phyloP scores from a whole-genome alignment of 2,888 invertebrate genomes.

The Holacanthella duospinosa region DNA sequence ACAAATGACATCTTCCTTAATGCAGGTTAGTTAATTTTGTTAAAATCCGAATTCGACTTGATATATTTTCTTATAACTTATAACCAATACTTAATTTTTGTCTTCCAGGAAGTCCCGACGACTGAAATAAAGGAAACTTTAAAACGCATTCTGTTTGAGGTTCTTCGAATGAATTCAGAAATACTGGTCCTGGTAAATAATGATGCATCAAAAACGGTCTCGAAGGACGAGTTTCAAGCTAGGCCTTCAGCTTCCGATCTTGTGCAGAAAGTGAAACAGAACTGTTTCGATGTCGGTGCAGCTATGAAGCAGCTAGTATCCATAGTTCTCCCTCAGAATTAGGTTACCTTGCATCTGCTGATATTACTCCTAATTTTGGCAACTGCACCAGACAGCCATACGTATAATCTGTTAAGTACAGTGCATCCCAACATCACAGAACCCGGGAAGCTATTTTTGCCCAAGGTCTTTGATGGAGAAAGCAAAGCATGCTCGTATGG shows the following conservation, averaged over 20 bases:
- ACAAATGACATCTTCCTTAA: slow-evolving; percentile 23
- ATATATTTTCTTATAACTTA: no score
- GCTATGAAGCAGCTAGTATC: slow-evolving; percentile 34
- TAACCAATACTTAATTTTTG: neutral
- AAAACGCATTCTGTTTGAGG: slow-evolving; percentile 29
- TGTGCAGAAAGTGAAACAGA: slow-evolving; percentile 29
- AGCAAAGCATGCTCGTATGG: no score
- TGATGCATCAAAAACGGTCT: slow-evolving; percentile 4
- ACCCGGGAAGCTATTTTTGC: no score
- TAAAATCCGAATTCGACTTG: neutral
- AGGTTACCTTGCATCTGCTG: no score
- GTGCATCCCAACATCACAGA: no score
- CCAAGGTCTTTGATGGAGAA: no score
- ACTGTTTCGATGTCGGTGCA: slow-evolving; percentile 35
- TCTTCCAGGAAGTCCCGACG: slow-evolving; percentile 8
- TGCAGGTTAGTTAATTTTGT: slow-evolving; percentile 8
- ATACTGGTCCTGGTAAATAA: slow-evolving; percentile 23
- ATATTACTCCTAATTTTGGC: no score
- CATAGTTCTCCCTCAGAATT: slow-evolving; percentile 4
- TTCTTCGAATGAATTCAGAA: slow-evolving; percentile 32
- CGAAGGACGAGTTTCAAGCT: neutral
- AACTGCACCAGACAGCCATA: no score
- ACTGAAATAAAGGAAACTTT: slow-evolving; percentile 19
- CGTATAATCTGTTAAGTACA: no score
- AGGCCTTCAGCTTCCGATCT: slow-evolving; percentile 2